A percentile compares a stretch with the other conserved stretches of the same genome.
Evolutionary conservation across 2,113 vertebrate species (phyloP).

Genomic region (Shinisaurus crocodilurus): DNA sequence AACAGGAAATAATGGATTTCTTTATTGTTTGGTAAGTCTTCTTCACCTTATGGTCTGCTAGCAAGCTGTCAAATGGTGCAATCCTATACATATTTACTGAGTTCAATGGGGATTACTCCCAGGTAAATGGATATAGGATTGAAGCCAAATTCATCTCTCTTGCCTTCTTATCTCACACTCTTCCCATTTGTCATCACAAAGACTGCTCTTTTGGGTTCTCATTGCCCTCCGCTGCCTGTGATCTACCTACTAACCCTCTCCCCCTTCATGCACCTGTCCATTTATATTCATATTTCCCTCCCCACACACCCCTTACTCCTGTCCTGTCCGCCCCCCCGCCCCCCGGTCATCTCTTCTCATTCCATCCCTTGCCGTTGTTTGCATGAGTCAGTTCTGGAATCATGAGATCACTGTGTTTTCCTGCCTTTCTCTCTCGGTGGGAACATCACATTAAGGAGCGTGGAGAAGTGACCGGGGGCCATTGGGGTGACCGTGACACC

Average conservation of each 20-base stretch:
- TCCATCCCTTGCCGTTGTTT: slow-evolving; percentile 37
- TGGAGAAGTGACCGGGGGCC: slow-evolving; percentile 69
- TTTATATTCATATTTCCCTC: background rate
- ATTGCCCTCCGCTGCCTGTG: background rate
- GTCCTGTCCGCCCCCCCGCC: background rate
- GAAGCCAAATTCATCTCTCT: background rate
- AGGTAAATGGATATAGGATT: background rate
- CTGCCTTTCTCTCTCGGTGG: slow-evolving; percentile 49
- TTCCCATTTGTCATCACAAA: slow-evolving; percentile 19
- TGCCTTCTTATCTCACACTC: slow-evolving; percentile 35
- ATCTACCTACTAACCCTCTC: background rate
- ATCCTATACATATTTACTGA: background rate
- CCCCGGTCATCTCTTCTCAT: slow-evolving; percentile 35
- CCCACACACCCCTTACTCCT: background rate
- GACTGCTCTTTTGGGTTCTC: background rate
- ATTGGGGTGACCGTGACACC: slow-evolving; percentile 69
- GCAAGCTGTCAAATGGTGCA: background rate
- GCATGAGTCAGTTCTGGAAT: slow-evolving; percentile 59
- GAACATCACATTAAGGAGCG: slow-evolving; percentile 71
- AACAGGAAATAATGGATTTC: background rate
- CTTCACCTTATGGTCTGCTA: background rate
- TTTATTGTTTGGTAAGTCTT: background rate
- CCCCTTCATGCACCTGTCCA: background rate
- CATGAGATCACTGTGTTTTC: slow-evolving; percentile 71
- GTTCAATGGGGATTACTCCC: background rate